A percentile compares a stretch with the other conserved stretches of the same genome.
Evolutionary conservation across 1,140 invertebrate species (phyloP).

Genomic region (Venturia canescens): DNA sequence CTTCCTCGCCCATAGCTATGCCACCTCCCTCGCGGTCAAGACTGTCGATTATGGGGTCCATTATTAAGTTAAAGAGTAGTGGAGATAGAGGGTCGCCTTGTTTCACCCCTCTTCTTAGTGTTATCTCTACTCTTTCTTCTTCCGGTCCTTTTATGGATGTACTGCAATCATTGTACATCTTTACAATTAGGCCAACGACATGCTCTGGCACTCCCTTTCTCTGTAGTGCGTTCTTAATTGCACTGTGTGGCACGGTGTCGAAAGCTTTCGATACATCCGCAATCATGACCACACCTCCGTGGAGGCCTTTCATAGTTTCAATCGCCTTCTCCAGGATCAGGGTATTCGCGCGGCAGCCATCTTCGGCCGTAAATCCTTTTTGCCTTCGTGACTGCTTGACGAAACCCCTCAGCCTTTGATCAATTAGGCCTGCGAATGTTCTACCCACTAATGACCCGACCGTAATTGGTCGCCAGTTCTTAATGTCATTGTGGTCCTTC

Average conservation of each 20-base stretch:
- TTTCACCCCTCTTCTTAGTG: slow-evolving; percentile 55
- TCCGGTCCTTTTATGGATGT: slow-evolving; percentile 37
- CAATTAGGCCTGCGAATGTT: slow-evolving; percentile 56
- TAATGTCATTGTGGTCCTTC: slow-evolving; percentile 44
- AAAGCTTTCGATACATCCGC: no score
- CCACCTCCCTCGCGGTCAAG: slow-evolving; percentile 55
- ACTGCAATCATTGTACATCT: neutral
- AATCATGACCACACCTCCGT: slow-evolving; percentile 30
- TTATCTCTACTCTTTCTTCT: slow-evolving; percentile 20
- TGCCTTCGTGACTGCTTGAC: no score
- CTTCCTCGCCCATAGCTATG: slow-evolving; percentile 45
- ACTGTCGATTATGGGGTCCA: slow-evolving; percentile 55
- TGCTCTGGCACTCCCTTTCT: neutral
- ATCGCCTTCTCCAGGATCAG: slow-evolving; percentile 44
- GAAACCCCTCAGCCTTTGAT: slow-evolving; percentile 53
- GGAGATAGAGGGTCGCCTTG: slow-evolving; percentile 65
- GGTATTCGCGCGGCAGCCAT: slow-evolving; percentile 55
- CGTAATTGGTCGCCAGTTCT: no score
- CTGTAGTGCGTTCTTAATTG: no score
- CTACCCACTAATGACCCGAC: slow-evolving; percentile 53
- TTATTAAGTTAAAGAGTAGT: slow-evolving; percentile 62
- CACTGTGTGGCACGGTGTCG: no score
- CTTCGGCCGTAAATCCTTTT: no score
- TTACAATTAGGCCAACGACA: slow-evolving; percentile 43
- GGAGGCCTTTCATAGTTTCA: slow-evolving; percentile 20